phyloP scores from a whole-genome alignment of 2,797 vertebrate genomes.

The Corythornis leucogaster region DNA sequence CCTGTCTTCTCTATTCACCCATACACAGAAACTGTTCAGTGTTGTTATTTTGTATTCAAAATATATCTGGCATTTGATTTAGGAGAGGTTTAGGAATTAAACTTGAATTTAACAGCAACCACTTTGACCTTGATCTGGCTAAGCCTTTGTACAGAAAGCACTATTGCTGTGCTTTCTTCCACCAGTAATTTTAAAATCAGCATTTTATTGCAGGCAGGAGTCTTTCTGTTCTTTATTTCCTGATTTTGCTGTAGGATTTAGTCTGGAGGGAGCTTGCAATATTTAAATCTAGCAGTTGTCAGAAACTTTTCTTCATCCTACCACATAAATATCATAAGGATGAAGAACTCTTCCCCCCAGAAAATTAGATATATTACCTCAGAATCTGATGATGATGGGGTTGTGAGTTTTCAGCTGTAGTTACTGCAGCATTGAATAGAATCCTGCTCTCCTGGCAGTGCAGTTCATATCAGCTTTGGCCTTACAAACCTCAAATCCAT shows the following conservation, averaged over 20 bases:
- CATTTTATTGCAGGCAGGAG: not conserved
- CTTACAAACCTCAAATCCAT: not conserved
- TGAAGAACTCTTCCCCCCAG: not conserved
- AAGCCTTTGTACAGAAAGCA: not conserved
- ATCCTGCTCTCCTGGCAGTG: not conserved
- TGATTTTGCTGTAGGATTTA: not conserved
- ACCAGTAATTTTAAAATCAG: not conserved
- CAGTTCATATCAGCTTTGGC: not conserved
- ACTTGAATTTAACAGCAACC: not conserved
- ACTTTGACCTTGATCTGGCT: not conserved
- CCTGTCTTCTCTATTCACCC: not conserved
- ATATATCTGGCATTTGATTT: not conserved
- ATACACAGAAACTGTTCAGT: not conserved
- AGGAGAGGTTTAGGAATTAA: not conserved
- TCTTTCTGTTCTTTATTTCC: not conserved
- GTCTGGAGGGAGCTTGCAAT: not conserved
- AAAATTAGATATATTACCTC: not conserved
- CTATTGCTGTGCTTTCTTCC: not conserved
- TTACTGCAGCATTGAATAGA: not conserved
- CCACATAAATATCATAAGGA: not conserved
- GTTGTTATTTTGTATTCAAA: not conserved
- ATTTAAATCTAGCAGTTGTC: not conserved
- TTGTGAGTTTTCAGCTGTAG: not conserved
- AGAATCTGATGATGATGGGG: not conserved
- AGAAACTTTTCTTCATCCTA: not conserved